Evolutionary conservation across 1,140 invertebrate genomes (phyloP).

Genomic region (Andrena cerasifolii): DNA sequence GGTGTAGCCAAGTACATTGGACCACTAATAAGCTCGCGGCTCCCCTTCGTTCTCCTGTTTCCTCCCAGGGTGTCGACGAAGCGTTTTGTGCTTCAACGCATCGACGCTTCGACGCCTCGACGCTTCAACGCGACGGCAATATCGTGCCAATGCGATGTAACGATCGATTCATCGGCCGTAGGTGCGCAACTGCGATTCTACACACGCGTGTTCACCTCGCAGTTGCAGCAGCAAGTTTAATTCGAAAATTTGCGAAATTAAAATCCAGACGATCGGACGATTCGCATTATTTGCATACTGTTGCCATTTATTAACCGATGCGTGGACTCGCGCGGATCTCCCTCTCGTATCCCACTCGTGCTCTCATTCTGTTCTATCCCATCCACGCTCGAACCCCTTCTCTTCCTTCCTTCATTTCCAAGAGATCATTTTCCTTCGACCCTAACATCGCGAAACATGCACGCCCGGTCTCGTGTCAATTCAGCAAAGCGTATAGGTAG

Average conservation of each 20-base stretch:
- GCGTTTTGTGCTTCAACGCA: background rate
- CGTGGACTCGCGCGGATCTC: conserved; percentile 2
- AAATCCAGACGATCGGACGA: conserved; percentile 70
- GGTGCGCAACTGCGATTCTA: conserved; percentile 26
- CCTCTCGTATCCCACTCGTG: background rate
- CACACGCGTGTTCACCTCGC: conserved; percentile 14
- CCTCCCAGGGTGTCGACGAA: background rate
- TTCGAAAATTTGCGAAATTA: conserved; percentile 67
- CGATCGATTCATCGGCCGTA: conserved; percentile 53
- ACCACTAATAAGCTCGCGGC: conserved; percentile 42
- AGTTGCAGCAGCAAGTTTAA: conserved; percentile 56
- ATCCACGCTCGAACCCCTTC: background rate
- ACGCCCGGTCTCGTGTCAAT: background rate
- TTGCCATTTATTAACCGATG: conserved; percentile 67
- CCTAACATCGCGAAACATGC: background rate
- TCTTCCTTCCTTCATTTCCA: background rate
- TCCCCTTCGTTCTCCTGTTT: background rate
- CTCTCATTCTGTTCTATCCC: background rate
- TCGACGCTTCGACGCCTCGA: background rate
- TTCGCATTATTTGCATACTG: conserved; percentile 69
- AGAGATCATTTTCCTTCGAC: background rate
- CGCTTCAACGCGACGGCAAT: conserved; percentile 9
- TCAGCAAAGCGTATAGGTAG: background rate
- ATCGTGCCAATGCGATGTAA: conserved; percentile 25
- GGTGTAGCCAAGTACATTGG: too few relatives aligned